Percentiles rank a stretch among this genome's conserved stretches.
These are phyloP conservation scores for Sebastes baramenuke DNA, from an alignment of 2,797 vertebrate species.

Conservation along the genomic window DNA sequence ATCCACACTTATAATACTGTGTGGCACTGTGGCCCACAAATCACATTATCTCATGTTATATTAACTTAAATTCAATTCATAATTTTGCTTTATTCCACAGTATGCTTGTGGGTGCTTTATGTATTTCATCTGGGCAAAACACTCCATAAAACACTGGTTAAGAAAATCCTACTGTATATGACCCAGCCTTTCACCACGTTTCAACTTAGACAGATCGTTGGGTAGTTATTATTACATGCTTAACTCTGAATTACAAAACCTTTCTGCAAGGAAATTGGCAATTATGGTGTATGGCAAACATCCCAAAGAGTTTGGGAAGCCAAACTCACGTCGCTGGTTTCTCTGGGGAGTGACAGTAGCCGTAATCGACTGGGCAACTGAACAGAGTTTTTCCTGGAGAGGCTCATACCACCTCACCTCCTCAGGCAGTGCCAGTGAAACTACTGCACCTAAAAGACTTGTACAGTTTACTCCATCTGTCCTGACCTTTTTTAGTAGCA, in stretches of 20 bases:
- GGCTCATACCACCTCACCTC: neutral
- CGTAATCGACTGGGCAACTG: neutral
- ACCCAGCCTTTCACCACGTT: slow-evolving; percentile 33
- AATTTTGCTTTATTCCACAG: neutral
- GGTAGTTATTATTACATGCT: slow-evolving; percentile 2
- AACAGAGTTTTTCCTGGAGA: slow-evolving; percentile 17
- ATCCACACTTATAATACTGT: neutral
- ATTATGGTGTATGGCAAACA: slow-evolving; percentile 46
- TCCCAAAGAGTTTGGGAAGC: slow-evolving; percentile 23
- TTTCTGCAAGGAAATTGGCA: slow-evolving; percentile 20
- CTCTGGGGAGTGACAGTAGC: slow-evolving; percentile 14
- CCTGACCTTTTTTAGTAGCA: neutral
- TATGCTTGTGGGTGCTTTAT: neutral
- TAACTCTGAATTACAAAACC: slow-evolving; percentile 22
- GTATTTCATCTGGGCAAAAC: neutral
- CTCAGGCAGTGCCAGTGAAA: neutral
- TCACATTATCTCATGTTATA: neutral
- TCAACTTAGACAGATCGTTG: slow-evolving; percentile 5
- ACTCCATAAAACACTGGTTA: slow-evolving; percentile 6
- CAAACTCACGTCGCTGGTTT: slow-evolving; percentile 28
- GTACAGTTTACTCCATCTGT: neutral
- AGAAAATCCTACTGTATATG: slow-evolving; percentile 3
- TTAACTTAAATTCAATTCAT: neutral
- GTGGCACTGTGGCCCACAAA: neutral
- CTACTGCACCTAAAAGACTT: neutral